These are phyloP conservation scores for Micromys minutus DNA, from an alignment of 2,113 vertebrate species.

Conservation along the genomic window DNA sequence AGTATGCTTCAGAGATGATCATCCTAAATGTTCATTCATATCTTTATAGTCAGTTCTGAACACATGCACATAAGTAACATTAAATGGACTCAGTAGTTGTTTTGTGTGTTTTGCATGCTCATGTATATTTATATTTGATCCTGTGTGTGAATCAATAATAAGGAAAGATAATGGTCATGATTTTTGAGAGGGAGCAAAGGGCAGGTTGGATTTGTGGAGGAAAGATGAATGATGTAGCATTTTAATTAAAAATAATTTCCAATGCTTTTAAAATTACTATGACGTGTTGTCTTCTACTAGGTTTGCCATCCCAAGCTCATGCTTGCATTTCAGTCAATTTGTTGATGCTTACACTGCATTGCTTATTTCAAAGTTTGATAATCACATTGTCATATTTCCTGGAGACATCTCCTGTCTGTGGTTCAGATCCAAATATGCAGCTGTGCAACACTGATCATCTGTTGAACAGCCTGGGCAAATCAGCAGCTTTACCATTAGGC, in stretches of 20 bases:
- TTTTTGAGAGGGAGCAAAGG: too few species aligned
- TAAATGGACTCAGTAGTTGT: background rate
- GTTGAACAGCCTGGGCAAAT: slow-evolving; percentile 30
- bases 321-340: background rate
- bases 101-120: background rate
- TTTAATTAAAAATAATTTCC: background rate
- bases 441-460: background rate
- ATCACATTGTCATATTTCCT: slow-evolving; percentile 55
- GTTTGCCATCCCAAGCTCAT: background rate
- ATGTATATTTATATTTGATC: too few species aligned
- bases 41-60: background rate
- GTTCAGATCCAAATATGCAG: slow-evolving; percentile 53
- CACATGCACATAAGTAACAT: background rate
- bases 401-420: slow-evolving; percentile 45
- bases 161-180: background rate
- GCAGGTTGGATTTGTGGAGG: background rate
- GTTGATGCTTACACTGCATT: background rate
- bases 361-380: slow-evolving; percentile 61
- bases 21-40: background rate
- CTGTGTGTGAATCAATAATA: too few species aligned
- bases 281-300: background rate
- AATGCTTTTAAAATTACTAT: background rate
- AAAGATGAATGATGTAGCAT: background rate
- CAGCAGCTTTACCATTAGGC: background rate
- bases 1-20: background rate